Evolutionary conservation across 2,888 invertebrate genomes (phyloP), one percentile per base, ranked within the genome.

Genomic region (Neria commutata): DNA sequence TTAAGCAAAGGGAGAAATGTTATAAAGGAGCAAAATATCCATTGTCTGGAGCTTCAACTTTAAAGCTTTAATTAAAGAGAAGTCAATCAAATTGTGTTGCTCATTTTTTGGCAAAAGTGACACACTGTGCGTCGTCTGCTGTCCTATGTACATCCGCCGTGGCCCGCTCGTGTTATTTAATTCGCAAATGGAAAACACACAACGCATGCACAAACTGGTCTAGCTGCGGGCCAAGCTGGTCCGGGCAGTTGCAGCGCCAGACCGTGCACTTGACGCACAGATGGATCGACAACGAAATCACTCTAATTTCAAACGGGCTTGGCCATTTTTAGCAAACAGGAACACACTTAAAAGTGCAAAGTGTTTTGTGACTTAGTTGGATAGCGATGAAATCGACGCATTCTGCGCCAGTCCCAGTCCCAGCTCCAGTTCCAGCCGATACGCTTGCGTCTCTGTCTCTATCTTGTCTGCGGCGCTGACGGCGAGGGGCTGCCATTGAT

Each of bases 321-420:
- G 70, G 69, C 72, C 75, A 73, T 73, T 74, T 77, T 75, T 73
- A 73, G 75, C 70, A 70, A 68, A 63, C 69, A 61, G 68, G 67
- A 67, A 66, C 66, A 53, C 68, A 67, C 65, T 59, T 65, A 70
- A 72, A 70, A 65, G 68, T 64, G 67, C 64, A 68, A 71, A 71
- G 65, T 65, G 67, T n/a, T n/a, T n/a, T n/a, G n/a, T n/a, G n/a
- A n/a, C n/a, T n/a, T n/a, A 67, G 73, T 70, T 70, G 70, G 75
- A 73, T 75, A 73, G 72, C 77, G 70, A 75, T 76, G 77, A 76
- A 76, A 77, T 76, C 74, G 69, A 64, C 60, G 64, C 67, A 55
- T 48, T 29, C 54, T 21, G 19, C 37, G 54, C 49, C 58, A 60
- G 47, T 47, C 16, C 42, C 42, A 42, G 47, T 26, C 46, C 58